A percentile compares a stretch with the other conserved stretches of the same genome.
phyloP scores from a whole-genome alignment of 2,888 invertebrate genomes.

The Agrochola litura region DNA sequence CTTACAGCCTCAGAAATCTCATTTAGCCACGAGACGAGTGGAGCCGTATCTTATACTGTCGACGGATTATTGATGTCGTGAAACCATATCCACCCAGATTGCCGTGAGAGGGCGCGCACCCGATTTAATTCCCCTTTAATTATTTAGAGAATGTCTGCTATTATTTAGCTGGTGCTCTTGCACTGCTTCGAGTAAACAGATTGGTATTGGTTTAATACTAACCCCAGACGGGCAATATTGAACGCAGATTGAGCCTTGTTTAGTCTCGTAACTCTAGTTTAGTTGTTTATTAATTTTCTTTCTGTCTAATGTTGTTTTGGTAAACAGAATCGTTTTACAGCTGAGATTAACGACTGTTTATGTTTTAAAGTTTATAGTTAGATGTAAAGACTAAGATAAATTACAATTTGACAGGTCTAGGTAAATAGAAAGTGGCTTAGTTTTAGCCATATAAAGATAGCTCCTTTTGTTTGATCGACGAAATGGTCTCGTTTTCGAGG shows the following conservation, averaged over 20 bases:
- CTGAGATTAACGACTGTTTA: conserved; percentile 13
- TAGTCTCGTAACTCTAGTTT: conserved; percentile 28
- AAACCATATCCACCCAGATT: conserved; percentile 67
- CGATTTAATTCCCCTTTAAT: conserved; percentile 72
- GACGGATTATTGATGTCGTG: conserved; percentile 71
- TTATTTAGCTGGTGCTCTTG: conserved; percentile 53
- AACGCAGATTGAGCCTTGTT: conserved; percentile 38
- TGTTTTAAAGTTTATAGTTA: conserved; percentile 6
- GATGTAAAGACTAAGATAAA: neutral
- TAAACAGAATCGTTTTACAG: conserved; percentile 19
- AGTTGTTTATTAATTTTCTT: conserved; percentile 48
- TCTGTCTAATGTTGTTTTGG: conserved; percentile 26
- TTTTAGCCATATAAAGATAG: neutral
- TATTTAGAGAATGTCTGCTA: conserved; percentile 60
- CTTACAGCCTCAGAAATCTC: conserved; percentile 65
- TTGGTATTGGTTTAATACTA: conserved; percentile 53
- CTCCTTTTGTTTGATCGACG: neutral
- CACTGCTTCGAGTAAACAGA: conserved; percentile 41
- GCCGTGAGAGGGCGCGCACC: conserved; percentile 60
- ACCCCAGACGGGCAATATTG: conserved; percentile 55
- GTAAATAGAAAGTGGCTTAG: neutral
- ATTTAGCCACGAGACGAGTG: conserved; percentile 60
- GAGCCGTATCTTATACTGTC: conserved; percentile 59
- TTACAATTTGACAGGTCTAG: neutral
- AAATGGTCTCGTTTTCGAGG: neutral